Conservation (phyloP, 35 echinoderm and acorn worm species). For the Patiria miniata region DNA sequence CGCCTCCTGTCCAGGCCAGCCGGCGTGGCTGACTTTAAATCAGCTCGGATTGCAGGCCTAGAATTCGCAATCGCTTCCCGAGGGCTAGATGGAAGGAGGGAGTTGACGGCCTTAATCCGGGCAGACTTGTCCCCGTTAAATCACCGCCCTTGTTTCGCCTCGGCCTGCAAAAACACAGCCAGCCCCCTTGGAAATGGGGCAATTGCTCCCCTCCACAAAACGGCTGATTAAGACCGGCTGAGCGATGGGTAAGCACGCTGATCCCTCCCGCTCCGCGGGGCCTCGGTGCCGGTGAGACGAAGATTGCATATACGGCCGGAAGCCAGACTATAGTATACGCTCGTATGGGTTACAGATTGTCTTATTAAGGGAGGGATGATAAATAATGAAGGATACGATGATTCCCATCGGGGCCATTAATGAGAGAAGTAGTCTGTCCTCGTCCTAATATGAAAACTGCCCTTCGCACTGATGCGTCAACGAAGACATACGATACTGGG, state of each 20-base stretch:
- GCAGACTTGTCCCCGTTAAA: constrained; percentile 5
- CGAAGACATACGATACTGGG: no score
- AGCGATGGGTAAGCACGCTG: neutral
- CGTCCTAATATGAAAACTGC: no score
- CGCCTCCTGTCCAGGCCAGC: no score
- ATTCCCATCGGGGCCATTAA: no score
- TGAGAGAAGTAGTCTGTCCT: no score
- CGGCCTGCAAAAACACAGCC: neutral
- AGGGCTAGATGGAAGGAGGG: neutral
- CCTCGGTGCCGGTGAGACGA: neutral
- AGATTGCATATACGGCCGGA: neutral
- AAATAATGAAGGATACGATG: no score
- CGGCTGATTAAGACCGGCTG: neutral
- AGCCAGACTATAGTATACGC: no score
- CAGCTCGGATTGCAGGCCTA: no score
- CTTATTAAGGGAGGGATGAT: no score
- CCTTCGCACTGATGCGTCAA: no score
- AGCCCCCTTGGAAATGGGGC: neutral
- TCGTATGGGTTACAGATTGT: no score
- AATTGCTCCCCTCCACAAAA: neutral
- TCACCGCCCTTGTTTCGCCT: constrained; percentile 7
- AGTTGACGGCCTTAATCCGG: constrained; percentile 4
- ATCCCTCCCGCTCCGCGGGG: neutral
- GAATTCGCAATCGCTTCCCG: neutral
- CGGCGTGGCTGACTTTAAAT: neutral